A percentile compares a stretch with the other conserved stretches of the same genome.
Conservation (phyloP, 2,888 invertebrate genomes). For the Thymelicus lineola region DNA sequence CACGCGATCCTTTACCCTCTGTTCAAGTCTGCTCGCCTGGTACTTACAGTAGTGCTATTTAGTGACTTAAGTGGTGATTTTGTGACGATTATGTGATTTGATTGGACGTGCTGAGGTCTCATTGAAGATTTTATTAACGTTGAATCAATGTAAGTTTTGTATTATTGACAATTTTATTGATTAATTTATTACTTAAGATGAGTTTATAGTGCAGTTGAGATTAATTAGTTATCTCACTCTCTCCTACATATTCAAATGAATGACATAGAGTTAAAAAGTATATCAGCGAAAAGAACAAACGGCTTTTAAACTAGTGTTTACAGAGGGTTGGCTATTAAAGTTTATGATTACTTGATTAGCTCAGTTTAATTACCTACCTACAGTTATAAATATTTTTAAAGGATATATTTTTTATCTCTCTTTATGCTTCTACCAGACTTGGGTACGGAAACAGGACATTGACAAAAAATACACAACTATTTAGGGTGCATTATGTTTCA, state of each 20-base stretch:
- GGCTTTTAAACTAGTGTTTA: too few species aligned
- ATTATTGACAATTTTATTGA: not conserved
- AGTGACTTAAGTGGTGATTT: slow-evolving; percentile 38
- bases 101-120: not conserved
- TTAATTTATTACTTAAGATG: not conserved
- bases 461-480: not conserved
- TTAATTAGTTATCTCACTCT: not conserved
- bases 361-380: too few species aligned
- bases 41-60: slow-evolving; percentile 42
- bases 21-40: slow-evolving; percentile 46
- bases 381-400: not conserved
- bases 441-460: slow-evolving; percentile 1
- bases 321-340: too few species aligned
- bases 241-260: too few species aligned
- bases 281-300: too few species aligned
- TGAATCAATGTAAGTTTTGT: not conserved
- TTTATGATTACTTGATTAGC: too few species aligned
- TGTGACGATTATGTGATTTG: slow-evolving; percentile 29
- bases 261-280: too few species aligned
- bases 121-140: not conserved
- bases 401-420: not conserved
- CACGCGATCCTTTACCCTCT: slow-evolving; percentile 46
- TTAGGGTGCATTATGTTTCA: not conserved
- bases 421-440: not conserved
- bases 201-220: not conserved